phyloP scores from a whole-genome alignment of 2,888 invertebrate genomes.

The Metellina segmentata region DNA sequence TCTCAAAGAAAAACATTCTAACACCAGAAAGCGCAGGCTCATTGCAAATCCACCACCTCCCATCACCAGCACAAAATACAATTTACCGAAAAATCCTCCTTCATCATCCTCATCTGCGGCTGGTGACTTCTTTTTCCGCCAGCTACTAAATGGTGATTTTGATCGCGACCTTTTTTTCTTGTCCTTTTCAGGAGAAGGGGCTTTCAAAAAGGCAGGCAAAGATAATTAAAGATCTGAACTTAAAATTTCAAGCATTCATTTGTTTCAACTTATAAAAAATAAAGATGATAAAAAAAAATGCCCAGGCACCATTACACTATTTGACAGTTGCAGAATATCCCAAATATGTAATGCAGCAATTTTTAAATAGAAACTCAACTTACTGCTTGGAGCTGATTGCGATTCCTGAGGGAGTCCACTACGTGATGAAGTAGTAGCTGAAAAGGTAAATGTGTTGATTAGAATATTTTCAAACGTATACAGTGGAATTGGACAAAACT shows the following conservation, averaged over 20 bases:
- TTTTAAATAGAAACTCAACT: conserved; percentile 58
- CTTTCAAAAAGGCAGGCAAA: conserved; percentile 73
- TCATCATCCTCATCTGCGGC: conserved; percentile 70
- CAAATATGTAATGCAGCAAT: neutral
- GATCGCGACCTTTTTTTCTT: conserved; percentile 87
- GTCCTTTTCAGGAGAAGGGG: conserved; percentile 79
- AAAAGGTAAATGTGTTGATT: neutral
- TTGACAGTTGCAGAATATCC: neutral
- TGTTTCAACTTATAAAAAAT: too few relatives aligned
- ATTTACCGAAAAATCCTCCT: conserved; percentile 75
- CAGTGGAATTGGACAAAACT: too few relatives aligned
- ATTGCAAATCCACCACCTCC: conserved; percentile 56
- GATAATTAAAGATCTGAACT: neutral
- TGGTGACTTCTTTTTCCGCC: conserved; percentile 86
- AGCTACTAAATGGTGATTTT: conserved; percentile 96
- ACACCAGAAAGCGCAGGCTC: conserved; percentile 11
- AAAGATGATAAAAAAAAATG: too few relatives aligned
- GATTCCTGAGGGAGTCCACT: conserved; percentile 75
- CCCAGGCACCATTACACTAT: neutral
- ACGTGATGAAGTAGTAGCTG: conserved; percentile 64
- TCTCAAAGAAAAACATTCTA: neutral
- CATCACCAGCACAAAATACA: neutral
- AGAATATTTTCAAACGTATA: neutral
- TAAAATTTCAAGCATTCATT: neutral
- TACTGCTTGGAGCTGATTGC: conserved; percentile 78